Conservation (phyloP, 1,140 invertebrate species). For the Paracyclopina nana region DNA sequence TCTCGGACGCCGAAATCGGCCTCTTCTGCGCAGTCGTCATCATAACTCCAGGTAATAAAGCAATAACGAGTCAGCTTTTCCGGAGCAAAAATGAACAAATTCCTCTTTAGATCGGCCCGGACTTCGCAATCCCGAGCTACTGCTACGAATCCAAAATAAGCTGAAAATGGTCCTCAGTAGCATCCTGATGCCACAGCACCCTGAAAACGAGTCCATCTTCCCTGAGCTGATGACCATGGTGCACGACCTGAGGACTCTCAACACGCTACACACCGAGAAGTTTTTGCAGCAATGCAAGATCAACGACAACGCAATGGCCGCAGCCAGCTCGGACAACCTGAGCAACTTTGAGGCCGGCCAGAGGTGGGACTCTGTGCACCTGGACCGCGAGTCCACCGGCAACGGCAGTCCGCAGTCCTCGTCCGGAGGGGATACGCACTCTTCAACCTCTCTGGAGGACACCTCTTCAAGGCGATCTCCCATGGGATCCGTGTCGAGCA, state of each 20-base stretch:
- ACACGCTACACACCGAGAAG: constrained; percentile 89
- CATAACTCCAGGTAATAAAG: constrained; percentile 54
- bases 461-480: constrained; percentile 34
- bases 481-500: constrained; percentile 60
- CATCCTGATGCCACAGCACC: constrained; percentile 55
- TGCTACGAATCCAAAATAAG: constrained; percentile 75
- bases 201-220: constrained; percentile 45
- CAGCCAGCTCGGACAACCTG: background rate
- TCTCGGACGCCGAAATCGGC: constrained; percentile 79
- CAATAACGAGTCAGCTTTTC: background rate
- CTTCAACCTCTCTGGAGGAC: background rate
- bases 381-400: constrained; percentile 23
- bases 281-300: constrained; percentile 77
- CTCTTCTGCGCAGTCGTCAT: constrained; percentile 86
- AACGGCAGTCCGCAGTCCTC: constrained; percentile 39
- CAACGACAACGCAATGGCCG: constrained; percentile 27
- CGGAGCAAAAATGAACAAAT: background rate
- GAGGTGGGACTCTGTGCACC: constrained; percentile 15
- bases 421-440: constrained; percentile 39
- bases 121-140: constrained; percentile 67
- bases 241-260: constrained; percentile 78
- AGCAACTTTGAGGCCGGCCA: background rate
- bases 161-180: constrained; percentile 62
- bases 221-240: constrained; percentile 77
- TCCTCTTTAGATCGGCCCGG: constrained; percentile 53